Conservation (phyloP, 37 sponge, comb jelly and placozoan genomes). For the Hexactinellida sp. region DNA sequence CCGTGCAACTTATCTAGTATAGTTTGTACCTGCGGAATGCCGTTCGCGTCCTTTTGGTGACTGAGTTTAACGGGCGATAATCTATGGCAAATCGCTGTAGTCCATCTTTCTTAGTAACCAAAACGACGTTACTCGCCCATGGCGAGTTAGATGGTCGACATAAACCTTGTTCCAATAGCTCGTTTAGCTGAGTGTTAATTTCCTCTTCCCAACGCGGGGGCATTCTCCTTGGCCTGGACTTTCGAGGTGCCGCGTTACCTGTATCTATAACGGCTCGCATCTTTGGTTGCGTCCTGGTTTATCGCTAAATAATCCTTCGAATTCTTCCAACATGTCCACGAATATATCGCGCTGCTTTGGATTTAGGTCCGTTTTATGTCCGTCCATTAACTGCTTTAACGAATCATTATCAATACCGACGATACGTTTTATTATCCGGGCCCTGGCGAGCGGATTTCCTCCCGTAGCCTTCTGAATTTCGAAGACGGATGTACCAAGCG, state of each 20-base stretch:
- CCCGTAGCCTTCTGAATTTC: neutral
- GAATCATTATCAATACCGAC: neutral
- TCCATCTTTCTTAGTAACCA: slow-evolving; percentile 39
- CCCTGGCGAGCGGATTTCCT: slow-evolving; percentile 14
- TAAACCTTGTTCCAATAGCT: slow-evolving; percentile 26
- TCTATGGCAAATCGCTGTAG: slow-evolving; percentile 33
- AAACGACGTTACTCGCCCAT: slow-evolving; percentile 35
- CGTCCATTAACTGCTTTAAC: neutral
- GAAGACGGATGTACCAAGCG: neutral
- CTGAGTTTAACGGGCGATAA: slow-evolving; percentile 45
- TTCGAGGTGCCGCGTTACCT: slow-evolving; percentile 2
- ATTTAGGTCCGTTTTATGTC: neutral
- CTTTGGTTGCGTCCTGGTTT: slow-evolving; percentile 1
- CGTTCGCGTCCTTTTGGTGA: slow-evolving; percentile 34
- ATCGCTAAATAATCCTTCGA: neutral
- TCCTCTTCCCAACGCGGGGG: slow-evolving; percentile 23
- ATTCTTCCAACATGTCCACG: slow-evolving; percentile 8
- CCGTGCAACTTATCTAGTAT: slow-evolving; percentile 33
- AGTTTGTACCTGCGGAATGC: slow-evolving; percentile 45
- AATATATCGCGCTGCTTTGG: neutral
- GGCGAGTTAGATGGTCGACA: slow-evolving; percentile 22
- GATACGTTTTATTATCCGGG: slow-evolving; percentile 2
- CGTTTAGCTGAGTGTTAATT: slow-evolving; percentile 19
- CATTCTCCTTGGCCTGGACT: slow-evolving; percentile 21
- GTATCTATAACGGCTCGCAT: slow-evolving; percentile 19